Conservation (phyloP, 2,888 invertebrate genomes). For the Rhagonycha fulva region DNA sequence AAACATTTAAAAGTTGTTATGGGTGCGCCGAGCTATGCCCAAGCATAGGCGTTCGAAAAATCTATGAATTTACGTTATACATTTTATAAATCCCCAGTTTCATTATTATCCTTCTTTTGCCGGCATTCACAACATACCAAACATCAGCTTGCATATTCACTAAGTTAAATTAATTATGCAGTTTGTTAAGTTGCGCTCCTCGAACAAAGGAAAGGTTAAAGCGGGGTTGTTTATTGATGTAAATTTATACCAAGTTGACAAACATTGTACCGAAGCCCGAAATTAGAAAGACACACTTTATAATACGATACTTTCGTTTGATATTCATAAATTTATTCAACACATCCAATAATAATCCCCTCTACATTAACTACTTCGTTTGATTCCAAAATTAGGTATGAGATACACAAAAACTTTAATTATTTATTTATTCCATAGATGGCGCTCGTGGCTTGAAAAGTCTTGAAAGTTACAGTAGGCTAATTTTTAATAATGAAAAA, state of each 20-base stretch:
- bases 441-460: too few species aligned
- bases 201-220: slow-evolving; percentile 14
- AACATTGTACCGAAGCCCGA: neutral
- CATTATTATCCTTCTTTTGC: neutral
- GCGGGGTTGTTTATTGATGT: neutral
- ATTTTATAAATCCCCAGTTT: neutral
- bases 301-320: neutral
- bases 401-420: too few species aligned
- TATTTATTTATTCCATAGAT: too few species aligned
- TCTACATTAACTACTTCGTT: too few species aligned
- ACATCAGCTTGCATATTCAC: slow-evolving; percentile 6
- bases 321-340: neutral
- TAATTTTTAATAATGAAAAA: too few species aligned
- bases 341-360: too few species aligned
- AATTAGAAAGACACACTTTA: neutral
- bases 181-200: slow-evolving; percentile 9
- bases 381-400: too few species aligned
- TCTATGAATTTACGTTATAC: neutral
- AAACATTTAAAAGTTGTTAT: neutral
- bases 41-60: neutral
- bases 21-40: neutral
- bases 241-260: slow-evolving; percentile 2
- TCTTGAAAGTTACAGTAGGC: too few species aligned
- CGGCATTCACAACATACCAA: neutral
- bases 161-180: slow-evolving; percentile 17